Base-by-base conservation (phyloP, 2,797 vertebrate genomes). In the Ptychadena robeensis region DNA sequence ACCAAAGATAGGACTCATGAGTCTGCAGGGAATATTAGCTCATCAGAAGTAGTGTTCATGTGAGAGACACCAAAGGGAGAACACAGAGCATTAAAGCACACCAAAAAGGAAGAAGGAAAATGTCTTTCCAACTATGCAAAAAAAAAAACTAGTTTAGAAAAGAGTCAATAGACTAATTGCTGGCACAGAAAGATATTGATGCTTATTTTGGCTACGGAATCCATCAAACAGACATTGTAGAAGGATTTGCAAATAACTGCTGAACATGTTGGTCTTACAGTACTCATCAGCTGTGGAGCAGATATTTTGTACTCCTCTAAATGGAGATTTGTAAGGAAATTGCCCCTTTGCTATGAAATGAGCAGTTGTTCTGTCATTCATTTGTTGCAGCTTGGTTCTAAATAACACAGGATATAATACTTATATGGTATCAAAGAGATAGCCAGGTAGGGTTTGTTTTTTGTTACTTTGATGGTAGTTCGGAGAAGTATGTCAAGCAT, bases 21-120 rank as follows among this genome's bases (percentile, higher is more conserved):
- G 37, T 84, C 70, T 74, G 35, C 48, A 69, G 48, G 71, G 77
- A 84, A 80, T 80, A 84, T 80, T 75, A 69, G 37, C 77, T 84
- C 48, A 73, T 73, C 44, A 73, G 63, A 68, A 79, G 74, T 65
- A 65, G 65, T 28, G 65, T 61, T 25, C 59, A 59, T 9, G 4
- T 66, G 69, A 65, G 63, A 73, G 37, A 83, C 32, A 61, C 72
- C 64, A 67, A 77, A 70, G 37, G 72, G 27, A 69, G 30, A 35
- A 64, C 32, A 6, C 18, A 69, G 22, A 63, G 34, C 40, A 68
- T 70, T 76, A 70, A 57, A 69, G 31, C 14, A 31, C 9, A 15
- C 22, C 22, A 28, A 61, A 77, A 34, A 38, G 9, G 5, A 25
- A 4, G 44, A 27, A 44, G 4, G 8, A 32, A 44, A n/a, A 30